Evolutionary conservation across 2,888 invertebrate species (phyloP), one percentile per base, ranked within the genome.

Genomic region (Epicampocera succincta): DNA sequence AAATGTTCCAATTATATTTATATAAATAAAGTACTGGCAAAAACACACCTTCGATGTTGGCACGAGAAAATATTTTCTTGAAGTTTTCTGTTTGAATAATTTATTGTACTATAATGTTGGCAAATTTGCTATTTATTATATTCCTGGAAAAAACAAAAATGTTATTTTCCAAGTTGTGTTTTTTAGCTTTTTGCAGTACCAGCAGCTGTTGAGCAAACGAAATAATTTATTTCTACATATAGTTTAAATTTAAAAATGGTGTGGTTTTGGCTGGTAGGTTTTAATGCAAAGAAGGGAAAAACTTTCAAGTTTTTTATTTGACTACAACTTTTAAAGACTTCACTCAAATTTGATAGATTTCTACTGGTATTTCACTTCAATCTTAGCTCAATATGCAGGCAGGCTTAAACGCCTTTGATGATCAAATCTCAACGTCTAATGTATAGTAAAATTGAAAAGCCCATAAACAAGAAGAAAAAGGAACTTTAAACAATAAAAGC

Each of bases 1-100:
- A n/a, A n/a, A n/a, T n/a, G n/a, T n/a, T n/a, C n/a, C 11, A 42
- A 42, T 40, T 54, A 15, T 42, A n/a, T 38, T 21, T 66, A 40
- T n/a, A 21, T 25, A 42, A 21, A 21, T 25, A 42, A 66, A 50
- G 38, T 48, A n/a, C 33, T 65, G 19, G 21, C 21, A 19, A 38
- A 66, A 68, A 17, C 25, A 68, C 54, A 68, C 68, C 68, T 42
- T 68, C n/a, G n/a, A 13, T 15, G 13, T 54, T 68, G 2, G 54
- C 42, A 68, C 12, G 17, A 52, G 68, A 25, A 68, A 54, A 54
- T 29, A 42, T 15, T 40, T 52, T 11, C 40, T 21, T 66, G 8
- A 44, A 61, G n/a, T 25, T 61, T 44, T 46, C 8, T 29, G 29
- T 29, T 61, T 61, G 46, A 44, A 33, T 61, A 46, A 46, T 46